A percentile compares a stretch with the other conserved stretches of the same genome.
Conservation (phyloP, 2,888 invertebrate species). For the Drosophila mimica region DNA sequence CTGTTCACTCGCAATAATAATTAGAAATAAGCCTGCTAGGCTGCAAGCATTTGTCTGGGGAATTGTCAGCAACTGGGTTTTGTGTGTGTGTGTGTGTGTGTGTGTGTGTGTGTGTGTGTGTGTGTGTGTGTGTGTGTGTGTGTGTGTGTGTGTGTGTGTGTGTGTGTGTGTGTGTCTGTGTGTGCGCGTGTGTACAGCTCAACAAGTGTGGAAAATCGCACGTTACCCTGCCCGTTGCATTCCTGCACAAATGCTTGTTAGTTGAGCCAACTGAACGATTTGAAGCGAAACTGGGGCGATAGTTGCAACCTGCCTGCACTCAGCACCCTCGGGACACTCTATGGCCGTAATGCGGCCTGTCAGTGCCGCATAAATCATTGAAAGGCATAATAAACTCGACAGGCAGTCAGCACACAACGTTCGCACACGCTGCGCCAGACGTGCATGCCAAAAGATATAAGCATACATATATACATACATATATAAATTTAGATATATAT, state of each 20-base stretch:
- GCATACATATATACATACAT: slow-evolving; percentile 6
- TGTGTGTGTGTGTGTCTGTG: slow-evolving; percentile 1
- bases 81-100: slow-evolving; percentile 2
- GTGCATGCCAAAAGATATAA: slow-evolving; percentile 28
- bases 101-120: background rate
- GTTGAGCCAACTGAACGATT: slow-evolving; percentile 32
- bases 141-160: background rate
- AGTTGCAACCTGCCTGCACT: slow-evolving; percentile 15
- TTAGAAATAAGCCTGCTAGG: slow-evolving; percentile 21
- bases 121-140: no score
- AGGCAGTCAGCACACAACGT: slow-evolving; percentile 37
- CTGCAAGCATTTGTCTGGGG: background rate
- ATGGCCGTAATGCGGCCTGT: slow-evolving; percentile 50
- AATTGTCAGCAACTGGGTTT: slow-evolving; percentile 18
- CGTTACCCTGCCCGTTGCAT: slow-evolving; percentile 13
- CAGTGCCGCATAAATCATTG: slow-evolving; percentile 63
- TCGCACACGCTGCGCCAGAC: slow-evolving; percentile 25
- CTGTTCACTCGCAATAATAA: slow-evolving; percentile 21
- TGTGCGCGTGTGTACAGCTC: slow-evolving; percentile 28
- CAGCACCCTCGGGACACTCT: slow-evolving; percentile 19
- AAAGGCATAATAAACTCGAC: slow-evolving; percentile 69
- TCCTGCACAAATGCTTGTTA: slow-evolving; percentile 37
- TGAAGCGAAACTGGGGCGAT: slow-evolving; percentile 41
- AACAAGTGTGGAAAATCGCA: slow-evolving; percentile 47
- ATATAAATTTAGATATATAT: slow-evolving; percentile 7